Evolutionary conservation across 1,140 invertebrate genomes (phyloP).

Genomic region (Popillia japonica): DNA sequence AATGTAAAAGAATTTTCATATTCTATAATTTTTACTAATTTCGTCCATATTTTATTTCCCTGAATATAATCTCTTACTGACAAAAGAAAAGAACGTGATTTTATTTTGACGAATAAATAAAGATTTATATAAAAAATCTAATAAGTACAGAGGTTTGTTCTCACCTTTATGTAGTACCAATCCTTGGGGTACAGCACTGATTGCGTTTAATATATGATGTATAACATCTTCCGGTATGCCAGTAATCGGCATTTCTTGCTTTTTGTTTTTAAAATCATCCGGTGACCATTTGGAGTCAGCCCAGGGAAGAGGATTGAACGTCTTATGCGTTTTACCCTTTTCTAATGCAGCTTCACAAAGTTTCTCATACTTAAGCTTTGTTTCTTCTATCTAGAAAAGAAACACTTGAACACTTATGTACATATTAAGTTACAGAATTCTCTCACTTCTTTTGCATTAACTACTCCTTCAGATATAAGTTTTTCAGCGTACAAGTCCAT

Average conservation of each 20-base stretch:
- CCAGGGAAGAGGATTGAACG: slow-evolving; percentile 75
- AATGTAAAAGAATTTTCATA: no score
- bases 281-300: slow-evolving; percentile 86
- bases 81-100: no score
- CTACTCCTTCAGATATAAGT: slow-evolving; percentile 76
- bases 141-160: no score
- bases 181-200: slow-evolving; percentile 70
- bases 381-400: slow-evolving; percentile 32
- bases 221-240: slow-evolving; percentile 68
- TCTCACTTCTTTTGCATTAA: slow-evolving; percentile 75
- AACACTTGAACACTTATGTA: neutral
- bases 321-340: slow-evolving; percentile 69
- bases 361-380: slow-evolving; percentile 62
- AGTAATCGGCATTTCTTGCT: slow-evolving; percentile 62
- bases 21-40: no score
- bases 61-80: no score
- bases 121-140: no score
- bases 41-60: no score
- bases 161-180: slow-evolving; percentile 44
- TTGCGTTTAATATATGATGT: slow-evolving; percentile 73
- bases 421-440: neutral
- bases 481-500: slow-evolving; percentile 78
- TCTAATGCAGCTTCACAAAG: slow-evolving; percentile 81
- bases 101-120: no score
- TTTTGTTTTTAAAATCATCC: slow-evolving; percentile 69